A percentile compares a stretch with the other conserved stretches of the same genome.
Evolutionary conservation across 2,113 vertebrate species (phyloP).

Genomic region (Saguinus imperator): DNA sequence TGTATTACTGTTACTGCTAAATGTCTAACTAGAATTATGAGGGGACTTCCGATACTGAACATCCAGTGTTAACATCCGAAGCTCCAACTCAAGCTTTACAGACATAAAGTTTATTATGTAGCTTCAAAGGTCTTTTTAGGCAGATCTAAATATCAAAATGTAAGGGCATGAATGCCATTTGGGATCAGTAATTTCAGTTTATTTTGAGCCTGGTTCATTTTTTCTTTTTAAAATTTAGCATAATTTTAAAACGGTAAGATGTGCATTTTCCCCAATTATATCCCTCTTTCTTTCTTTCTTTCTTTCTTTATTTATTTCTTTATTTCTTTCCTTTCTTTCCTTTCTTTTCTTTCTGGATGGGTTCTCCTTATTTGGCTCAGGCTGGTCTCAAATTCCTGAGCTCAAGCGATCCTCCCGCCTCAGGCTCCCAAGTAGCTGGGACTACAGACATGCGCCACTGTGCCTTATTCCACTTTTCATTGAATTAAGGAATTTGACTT

Average conservation of each 20-base stretch:
- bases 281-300: background rate
- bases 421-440: background rate
- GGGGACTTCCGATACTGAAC: background rate
- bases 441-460: background rate
- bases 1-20: slow-evolving; percentile 2
- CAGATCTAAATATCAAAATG: background rate
- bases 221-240: background rate
- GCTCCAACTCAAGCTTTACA: background rate
- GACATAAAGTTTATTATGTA: background rate
- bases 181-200: background rate
- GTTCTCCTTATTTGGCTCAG: background rate
- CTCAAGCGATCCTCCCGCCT: background rate
- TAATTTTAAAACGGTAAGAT: slow-evolving; percentile 8
- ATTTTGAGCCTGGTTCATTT: slow-evolving; percentile 22
- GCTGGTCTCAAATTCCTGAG: background rate
- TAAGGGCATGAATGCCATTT: background rate
- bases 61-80: background rate
- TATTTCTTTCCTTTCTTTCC: too few relatives aligned
- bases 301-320: too few relatives aligned
- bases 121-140: background rate
- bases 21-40: background rate
- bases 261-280: background rate
- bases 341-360: background rate
- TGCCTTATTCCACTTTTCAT: background rate
- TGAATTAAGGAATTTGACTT: slow-evolving; percentile 30